Evolutionary conservation across 1,140 invertebrate genomes (phyloP).

Genomic region (Wiebesia pumilae): DNA sequence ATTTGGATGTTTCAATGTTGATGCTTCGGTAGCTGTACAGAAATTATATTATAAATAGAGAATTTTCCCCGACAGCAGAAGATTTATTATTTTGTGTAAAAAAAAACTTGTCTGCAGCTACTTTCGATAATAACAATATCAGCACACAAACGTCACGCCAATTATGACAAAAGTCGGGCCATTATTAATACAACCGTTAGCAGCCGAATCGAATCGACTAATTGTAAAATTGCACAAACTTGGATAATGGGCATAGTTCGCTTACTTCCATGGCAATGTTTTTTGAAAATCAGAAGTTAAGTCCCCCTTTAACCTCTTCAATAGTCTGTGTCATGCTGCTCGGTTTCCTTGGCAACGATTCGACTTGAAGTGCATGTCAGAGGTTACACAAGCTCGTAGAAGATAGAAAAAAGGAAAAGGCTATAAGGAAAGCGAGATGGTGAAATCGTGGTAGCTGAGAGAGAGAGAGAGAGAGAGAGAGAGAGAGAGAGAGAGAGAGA

Average conservation of each 20-base stretch:
- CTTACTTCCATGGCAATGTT: constrained; percentile 51
- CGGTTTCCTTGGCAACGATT: constrained; percentile 71
- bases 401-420: constrained; percentile 60
- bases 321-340: constrained; percentile 72
- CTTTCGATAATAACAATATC: too few relatives aligned
- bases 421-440: constrained; percentile 7
- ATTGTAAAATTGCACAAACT: too few relatives aligned
- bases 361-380: constrained; percentile 71
- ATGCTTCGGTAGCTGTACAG: neutral
- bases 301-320: constrained; percentile 71
- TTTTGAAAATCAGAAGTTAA: constrained; percentile 59
- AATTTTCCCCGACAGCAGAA: too few relatives aligned
- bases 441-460: neutral
- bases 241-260: too few relatives aligned
- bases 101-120: too few relatives aligned
- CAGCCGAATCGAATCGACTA: too few relatives aligned
- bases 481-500: constrained; percentile 26
- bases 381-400: constrained; percentile 62
- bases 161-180: too few relatives aligned
- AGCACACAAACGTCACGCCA: too few relatives aligned
- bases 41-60: neutral
- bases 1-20: neutral
- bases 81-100: too few relatives aligned
- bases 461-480: constrained; percentile 53
- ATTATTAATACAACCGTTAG: too few relatives aligned